These are phyloP conservation scores for Rutpela maculata DNA, from an alignment of 2,888 invertebrate species.

Conservation along the genomic window DNA sequence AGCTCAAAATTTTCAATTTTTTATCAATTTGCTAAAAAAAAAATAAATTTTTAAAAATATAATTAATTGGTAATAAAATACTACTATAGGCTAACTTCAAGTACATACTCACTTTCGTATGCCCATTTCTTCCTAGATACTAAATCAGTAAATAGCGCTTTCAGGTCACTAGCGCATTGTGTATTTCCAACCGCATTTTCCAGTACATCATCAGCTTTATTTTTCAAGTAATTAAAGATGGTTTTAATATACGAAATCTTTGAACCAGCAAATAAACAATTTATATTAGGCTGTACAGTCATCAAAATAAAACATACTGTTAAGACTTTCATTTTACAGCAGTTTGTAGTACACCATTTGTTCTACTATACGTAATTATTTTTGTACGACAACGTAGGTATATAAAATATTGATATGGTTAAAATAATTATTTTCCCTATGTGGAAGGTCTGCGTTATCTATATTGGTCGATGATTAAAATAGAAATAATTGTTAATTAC, in stretches of 20 bases:
- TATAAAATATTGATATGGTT: background rate
- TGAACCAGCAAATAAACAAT: background rate
- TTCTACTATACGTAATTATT: background rate
- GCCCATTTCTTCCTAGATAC: constrained; percentile 56
- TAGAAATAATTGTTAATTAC: constrained; percentile 7
- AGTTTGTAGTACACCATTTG: background rate
- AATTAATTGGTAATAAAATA: no score
- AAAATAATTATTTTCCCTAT: background rate
- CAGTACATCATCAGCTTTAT: constrained; percentile 49
- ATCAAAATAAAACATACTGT: background rate
- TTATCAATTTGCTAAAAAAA: no score
- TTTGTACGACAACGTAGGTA: background rate
- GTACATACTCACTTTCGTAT: constrained; percentile 61
- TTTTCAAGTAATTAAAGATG: constrained; percentile 34
- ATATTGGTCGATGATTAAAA: background rate
- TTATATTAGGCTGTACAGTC: background rate
- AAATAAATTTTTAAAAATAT: no score
- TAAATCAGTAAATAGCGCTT: constrained; percentile 50
- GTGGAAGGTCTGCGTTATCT: background rate
- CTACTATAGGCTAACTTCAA: no score
- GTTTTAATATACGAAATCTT: background rate
- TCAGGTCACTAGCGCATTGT: constrained; percentile 57
- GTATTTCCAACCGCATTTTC: constrained; percentile 54
- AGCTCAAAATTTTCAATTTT: no score
- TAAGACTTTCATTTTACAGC: background rate